A percentile compares a stretch with the other conserved stretches of the same genome.
Evolutionary conservation across 2,113 vertebrate species (phyloP).

Genomic region (Dissostichus mawsoni): DNA sequence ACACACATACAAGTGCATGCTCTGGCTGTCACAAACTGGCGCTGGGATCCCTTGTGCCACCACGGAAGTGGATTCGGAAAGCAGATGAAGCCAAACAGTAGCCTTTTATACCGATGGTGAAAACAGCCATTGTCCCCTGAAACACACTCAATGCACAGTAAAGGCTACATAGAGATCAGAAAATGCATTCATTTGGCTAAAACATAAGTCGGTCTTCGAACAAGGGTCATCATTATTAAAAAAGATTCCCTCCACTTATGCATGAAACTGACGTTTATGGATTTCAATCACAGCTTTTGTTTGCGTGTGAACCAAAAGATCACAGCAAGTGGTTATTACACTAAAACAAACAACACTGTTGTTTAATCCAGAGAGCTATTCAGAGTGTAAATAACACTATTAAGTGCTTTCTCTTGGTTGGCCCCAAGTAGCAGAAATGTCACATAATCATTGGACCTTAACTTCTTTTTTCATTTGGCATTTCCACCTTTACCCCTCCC

Average conservation of each 20-base stretch:
- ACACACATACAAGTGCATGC: slow-evolving; percentile 33
- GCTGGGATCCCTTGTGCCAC: slow-evolving; percentile 71
- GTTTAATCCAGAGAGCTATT: slow-evolving; percentile 17
- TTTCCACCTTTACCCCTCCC: neutral
- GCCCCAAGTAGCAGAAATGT: neutral
- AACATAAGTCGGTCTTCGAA: slow-evolving; percentile 25
- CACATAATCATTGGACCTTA: neutral
- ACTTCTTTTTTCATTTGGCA: neutral
- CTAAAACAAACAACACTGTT: slow-evolving; percentile 24
- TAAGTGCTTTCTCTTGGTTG: neutral
- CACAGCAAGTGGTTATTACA: slow-evolving; percentile 18
- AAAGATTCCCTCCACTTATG: neutral
- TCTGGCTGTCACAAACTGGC: slow-evolving; percentile 75
- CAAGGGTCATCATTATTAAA: slow-evolving; percentile 40
- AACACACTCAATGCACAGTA: slow-evolving; percentile 54
- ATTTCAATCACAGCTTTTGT: slow-evolving; percentile 21
- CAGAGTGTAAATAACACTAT: slow-evolving; percentile 10
- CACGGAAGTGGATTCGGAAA: slow-evolving; percentile 76
- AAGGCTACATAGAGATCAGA: slow-evolving; percentile 32
- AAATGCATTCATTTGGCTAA: slow-evolving; percentile 57
- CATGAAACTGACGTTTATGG: neutral
- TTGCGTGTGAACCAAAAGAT: slow-evolving; percentile 21
- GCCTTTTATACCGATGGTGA: slow-evolving; percentile 74
- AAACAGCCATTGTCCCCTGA: slow-evolving; percentile 73
- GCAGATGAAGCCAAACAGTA: slow-evolving; percentile 73